A percentile compares a stretch with the other conserved stretches of the same genome.
These are phyloP conservation scores for Tokudaia muenninki DNA, from an alignment of 2,797 vertebrate species.

Conservation along the genomic window DNA sequence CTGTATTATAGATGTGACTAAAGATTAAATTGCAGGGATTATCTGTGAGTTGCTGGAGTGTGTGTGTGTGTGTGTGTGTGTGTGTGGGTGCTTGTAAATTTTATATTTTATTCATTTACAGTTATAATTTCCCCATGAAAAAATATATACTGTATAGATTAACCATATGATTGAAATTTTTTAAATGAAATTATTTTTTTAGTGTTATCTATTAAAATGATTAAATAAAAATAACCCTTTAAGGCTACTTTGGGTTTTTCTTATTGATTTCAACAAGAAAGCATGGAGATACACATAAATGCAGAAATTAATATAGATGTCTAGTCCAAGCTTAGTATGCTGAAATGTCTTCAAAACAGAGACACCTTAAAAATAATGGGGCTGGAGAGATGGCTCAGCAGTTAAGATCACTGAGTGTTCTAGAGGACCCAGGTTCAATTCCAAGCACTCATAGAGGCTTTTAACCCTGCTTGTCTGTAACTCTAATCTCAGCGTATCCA, in stretches of 20 bases:
- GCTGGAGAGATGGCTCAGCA: neutral
- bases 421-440: neutral
- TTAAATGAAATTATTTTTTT: constrained; percentile 7
- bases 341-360: constrained; percentile 53
- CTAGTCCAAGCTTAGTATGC: constrained; percentile 22
- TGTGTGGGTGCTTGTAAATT: neutral
- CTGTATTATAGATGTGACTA: neutral
- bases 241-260: neutral
- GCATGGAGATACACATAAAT: neutral
- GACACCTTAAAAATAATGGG: neutral
- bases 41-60: neutral
- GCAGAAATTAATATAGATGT: constrained; percentile 11
- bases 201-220: constrained; percentile 33
- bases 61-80: neutral
- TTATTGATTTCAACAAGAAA: constrained; percentile 23
- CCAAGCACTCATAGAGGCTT: neutral
- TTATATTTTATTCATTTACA: constrained; percentile 44
- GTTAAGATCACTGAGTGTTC: neutral
- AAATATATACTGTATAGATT: neutral
- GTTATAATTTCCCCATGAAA: constrained; percentile 9
- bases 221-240: constrained; percentile 48
- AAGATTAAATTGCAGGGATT: constrained; percentile 14
- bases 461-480: neutral
- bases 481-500: neutral
- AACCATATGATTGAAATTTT: constrained; percentile 49